These are phyloP conservation scores for Drosophila bunnanda DNA, from an alignment of 2,888 invertebrate species.

Conservation along the genomic window DNA sequence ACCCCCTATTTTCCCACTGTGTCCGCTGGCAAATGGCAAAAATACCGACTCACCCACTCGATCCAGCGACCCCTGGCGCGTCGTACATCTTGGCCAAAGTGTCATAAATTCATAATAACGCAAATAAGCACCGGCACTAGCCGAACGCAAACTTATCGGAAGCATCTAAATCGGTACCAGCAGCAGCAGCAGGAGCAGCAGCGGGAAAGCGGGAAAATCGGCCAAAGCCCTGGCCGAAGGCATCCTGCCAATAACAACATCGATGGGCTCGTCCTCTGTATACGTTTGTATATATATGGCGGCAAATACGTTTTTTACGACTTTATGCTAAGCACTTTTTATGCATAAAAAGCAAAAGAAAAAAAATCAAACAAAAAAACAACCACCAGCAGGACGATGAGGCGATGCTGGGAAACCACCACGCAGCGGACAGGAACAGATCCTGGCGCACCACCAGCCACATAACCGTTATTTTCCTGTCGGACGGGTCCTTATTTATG, in stretches of 20 bases:
- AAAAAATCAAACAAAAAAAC: conserved; percentile 24
- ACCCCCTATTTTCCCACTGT: conserved; percentile 12
- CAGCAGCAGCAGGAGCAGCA: conserved; percentile 28
- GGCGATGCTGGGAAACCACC: conserved; percentile 47
- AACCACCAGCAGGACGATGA: conserved; percentile 46
- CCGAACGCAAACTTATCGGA: conserved; percentile 67
- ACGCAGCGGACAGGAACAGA: conserved; percentile 23
- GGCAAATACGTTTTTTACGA: conserved; percentile 82
- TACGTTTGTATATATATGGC: conserved; percentile 51
- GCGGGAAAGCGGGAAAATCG: conserved; percentile 33
- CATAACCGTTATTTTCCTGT: conserved; percentile 71
- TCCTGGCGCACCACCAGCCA: conserved; percentile 27
- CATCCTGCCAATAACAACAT: conserved; percentile 71
- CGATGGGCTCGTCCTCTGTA: conserved; percentile 38
- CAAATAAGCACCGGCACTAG: conserved; percentile 77
- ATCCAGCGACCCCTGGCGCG: conserved; percentile 11
- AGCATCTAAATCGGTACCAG: conserved; percentile 72
- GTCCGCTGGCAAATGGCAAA: not conserved
- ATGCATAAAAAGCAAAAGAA: conserved; percentile 74
- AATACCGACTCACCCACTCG: conserved; percentile 33
- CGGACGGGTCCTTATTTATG: conserved; percentile 74
- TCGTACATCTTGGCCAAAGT: conserved; percentile 63
- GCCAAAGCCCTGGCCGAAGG: conserved; percentile 50
- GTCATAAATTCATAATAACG: conserved; percentile 82
- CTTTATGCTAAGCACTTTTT: conserved; percentile 83